phyloP scores from a whole-genome alignment of 2,113 vertebrate species.

The Oceanodroma tethys region DNA sequence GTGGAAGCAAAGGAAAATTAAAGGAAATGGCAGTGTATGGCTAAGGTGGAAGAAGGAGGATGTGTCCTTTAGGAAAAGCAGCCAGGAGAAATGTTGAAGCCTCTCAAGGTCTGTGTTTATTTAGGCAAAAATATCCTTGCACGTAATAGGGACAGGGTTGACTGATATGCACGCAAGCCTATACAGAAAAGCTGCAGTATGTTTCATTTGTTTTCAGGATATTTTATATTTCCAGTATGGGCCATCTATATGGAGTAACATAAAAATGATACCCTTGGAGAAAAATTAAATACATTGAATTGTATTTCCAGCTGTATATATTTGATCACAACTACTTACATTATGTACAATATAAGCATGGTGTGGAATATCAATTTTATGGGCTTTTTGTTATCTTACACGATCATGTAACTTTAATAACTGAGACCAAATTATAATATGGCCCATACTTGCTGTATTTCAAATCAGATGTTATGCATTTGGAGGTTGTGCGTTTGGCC shows the following conservation, averaged over 20 bases:
- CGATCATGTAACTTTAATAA: not conserved
- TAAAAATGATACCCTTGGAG: not conserved
- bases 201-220: not conserved
- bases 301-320: not conserved
- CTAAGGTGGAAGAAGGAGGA: not conserved
- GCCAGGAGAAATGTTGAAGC: not conserved
- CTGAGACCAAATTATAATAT: not conserved
- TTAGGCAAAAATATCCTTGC: not conserved
- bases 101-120: not conserved
- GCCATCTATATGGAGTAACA: not conserved
- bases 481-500: not conserved
- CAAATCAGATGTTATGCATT: not conserved
- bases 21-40: not conserved
- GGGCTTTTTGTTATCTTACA: not conserved
- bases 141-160: fast-evolving
- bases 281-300: not conserved
- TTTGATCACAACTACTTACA: not conserved
- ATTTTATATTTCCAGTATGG: not conserved
- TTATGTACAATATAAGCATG: not conserved
- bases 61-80: not conserved
- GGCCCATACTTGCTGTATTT: not conserved
- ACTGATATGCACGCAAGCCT: fast-evolving
- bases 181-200: not conserved
- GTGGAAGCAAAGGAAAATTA: not conserved
- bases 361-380: not conserved